These are phyloP conservation scores for Cheilosia vernalis DNA, from an alignment of 2,888 invertebrate genomes.

Conservation along the genomic window DNA sequence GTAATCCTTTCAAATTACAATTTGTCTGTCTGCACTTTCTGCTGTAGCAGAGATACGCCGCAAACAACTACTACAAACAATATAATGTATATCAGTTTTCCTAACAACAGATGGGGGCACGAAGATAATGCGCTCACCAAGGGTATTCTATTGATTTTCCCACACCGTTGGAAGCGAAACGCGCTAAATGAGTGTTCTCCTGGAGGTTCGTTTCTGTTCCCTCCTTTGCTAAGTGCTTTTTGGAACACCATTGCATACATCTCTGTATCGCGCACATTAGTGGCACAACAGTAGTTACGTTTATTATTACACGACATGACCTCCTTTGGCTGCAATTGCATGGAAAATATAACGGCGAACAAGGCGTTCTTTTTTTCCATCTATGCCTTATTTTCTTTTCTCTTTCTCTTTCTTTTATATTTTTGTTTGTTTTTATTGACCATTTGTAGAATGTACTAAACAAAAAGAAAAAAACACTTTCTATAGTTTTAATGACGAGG, in stretches of 20 bases:
- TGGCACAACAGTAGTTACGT: conserved; percentile 42
- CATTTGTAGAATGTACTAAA: conserved; percentile 40
- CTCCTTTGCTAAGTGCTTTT: conserved; percentile 67
- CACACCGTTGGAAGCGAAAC: conserved; percentile 24
- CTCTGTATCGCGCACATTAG: not conserved
- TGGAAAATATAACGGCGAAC: conserved; percentile 50
- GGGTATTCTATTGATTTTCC: conserved; percentile 63
- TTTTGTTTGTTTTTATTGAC: conserved; percentile 35
- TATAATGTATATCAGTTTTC: not conserved
- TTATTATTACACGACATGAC: conserved; percentile 66
- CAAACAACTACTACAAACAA: conserved; percentile 43
- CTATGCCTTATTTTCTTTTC: conserved; percentile 9
- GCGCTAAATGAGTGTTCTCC: conserved; percentile 44
- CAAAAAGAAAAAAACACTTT: not conserved
- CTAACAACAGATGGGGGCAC: conserved; percentile 54
- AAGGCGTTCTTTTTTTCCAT: conserved; percentile 25
- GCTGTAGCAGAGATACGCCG: conserved; percentile 21
- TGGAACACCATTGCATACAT: conserved; percentile 23
- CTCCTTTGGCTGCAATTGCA: conserved; percentile 68
- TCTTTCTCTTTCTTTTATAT: not conserved
- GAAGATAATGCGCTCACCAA: conserved; percentile 60
- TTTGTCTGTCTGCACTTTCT: conserved; percentile 69
- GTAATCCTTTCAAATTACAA: conserved; percentile 72
- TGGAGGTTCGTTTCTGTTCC: conserved; percentile 5
- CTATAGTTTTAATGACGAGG: conserved; percentile 29